phyloP scores from a whole-genome alignment of 2,797 vertebrate genomes.

The Jordanella pulchra region DNA sequence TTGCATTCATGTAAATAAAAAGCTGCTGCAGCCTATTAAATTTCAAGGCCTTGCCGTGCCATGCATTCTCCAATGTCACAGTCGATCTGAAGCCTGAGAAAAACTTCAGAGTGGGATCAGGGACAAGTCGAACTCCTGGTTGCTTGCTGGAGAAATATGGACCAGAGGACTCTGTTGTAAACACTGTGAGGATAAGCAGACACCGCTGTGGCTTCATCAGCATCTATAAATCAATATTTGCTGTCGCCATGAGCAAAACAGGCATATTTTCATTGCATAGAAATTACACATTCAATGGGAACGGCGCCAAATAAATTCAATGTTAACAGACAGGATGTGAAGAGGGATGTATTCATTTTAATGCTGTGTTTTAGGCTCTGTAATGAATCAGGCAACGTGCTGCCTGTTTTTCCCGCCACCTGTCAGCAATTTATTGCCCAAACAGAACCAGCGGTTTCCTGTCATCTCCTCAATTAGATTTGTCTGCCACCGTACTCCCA shows the following conservation, averaged over 20 bases:
- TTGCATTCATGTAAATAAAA: conserved; percentile 61
- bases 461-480: conserved; percentile 54
- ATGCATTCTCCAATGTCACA: conserved; percentile 61
- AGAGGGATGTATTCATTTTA: conserved; percentile 48
- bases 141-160: conserved; percentile 24
- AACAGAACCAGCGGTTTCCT: conserved; percentile 46
- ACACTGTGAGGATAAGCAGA: conserved; percentile 30
- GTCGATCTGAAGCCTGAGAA: conserved; percentile 56
- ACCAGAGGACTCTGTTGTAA: conserved; percentile 32
- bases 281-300: conserved; percentile 25
- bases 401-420: conserved; percentile 35
- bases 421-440: conserved; percentile 49
- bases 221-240: conserved; percentile 59
- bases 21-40: conserved; percentile 54
- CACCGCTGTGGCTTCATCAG: conserved; percentile 38
- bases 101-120: conserved; percentile 52
- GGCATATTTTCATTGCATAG: conserved; percentile 26
- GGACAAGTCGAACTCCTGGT: conserved; percentile 34
- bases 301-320: conserved; percentile 16
- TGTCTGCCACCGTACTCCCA: conserved; percentile 10
- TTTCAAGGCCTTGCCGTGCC: conserved; percentile 63
- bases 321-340: conserved; percentile 40
- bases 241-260: conserved; percentile 41
- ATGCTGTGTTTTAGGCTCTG: conserved; percentile 38
- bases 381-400: conserved; percentile 47